Evolutionary conservation across 2,797 vertebrate genomes (phyloP), one percentile per base, ranked within the genome.

Genomic region (Rhinatrema bivittatum): DNA sequence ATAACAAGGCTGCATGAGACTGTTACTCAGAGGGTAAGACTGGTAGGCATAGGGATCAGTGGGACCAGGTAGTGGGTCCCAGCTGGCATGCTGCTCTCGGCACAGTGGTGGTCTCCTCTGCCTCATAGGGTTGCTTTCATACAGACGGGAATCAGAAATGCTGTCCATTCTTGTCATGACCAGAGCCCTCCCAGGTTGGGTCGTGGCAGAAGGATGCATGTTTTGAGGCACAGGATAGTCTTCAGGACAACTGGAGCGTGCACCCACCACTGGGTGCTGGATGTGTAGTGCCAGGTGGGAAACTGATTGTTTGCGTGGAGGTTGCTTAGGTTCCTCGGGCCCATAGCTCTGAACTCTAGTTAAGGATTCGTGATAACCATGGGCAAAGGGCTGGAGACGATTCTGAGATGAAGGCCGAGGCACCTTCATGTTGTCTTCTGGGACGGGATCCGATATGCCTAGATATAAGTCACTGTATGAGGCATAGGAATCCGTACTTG

Each of bases 131-230:
- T 97, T 94, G 67, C 90, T 94, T 48, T 99, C 96, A 10, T 97
- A 99, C 24, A 98, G 89, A 62, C 92, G 78, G 1, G 96, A 98
- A 68, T 99, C 96, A 2, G 96, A 99, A 78, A 99, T 85, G 36
- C 96, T 99, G 78, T 99, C 94, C 94, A 99, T 95, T 46, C 96
- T 84, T 5, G 96, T 99, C 96, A 99, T 99, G 39, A 96, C 93
- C 21, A 99, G 86, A 25, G 96, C 95, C 50, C 94, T 88, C 25
- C 94, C 87, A 36, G 89, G 86, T 50, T 95, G 94, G 11, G 90
- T 69, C 25, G 86, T 70, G 37, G 83, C 62, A 12, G 88, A 84
- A 3, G 91, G 82, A 40, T 94, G 85, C 63, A 88, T 53, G 7
- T 68, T 92, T 53, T 91, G 89, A 65, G 89, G 79, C 46, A 89